These are phyloP conservation scores for Callocephalon fimbriatum DNA, from an alignment of 2,113 vertebrate genomes.

Conservation along the genomic window DNA sequence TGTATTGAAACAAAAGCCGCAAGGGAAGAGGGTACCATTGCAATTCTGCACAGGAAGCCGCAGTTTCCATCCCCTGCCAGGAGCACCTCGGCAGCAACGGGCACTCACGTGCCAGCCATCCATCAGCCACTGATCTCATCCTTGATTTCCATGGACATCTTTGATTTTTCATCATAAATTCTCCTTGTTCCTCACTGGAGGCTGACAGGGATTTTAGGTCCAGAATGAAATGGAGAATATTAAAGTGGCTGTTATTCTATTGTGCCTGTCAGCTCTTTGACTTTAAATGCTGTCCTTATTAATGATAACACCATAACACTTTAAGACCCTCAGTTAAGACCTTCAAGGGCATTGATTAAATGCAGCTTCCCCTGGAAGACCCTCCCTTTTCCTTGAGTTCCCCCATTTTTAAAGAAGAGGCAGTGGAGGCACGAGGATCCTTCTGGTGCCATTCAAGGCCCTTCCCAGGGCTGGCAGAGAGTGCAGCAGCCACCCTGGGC, in stretches of 20 bases:
- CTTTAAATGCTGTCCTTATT: neutral
- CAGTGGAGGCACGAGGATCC: fast-evolving
- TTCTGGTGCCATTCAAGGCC: neutral
- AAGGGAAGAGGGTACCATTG: neutral
- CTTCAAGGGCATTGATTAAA: neutral
- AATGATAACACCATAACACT: neutral
- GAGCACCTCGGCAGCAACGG: neutral
- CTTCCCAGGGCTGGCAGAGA: neutral
- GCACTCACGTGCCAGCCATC: neutral
- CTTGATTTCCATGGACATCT: constrained; percentile 24
- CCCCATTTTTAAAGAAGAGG: fast-evolving
- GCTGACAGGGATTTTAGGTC: constrained; percentile 10
- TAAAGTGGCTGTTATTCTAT: neutral
- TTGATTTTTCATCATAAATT: constrained; percentile 47
- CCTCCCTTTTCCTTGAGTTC: neutral
- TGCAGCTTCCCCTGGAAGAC: neutral
- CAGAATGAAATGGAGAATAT: neutral
- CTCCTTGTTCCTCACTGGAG: constrained; percentile 34
- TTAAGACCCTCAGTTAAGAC: neutral
- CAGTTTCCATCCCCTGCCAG: neutral
- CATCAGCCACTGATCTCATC: constrained; percentile 19
- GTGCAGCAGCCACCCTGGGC: neutral
- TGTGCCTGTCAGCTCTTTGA: neutral
- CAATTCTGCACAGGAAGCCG: fast-evolving
- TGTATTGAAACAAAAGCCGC: fast-evolving